A percentile compares a stretch with the other conserved stretches of the same genome.
These are phyloP conservation scores for Dendrocincla fuliginosa DNA, from an alignment of 2,797 vertebrate genomes.

Conservation along the genomic window DNA sequence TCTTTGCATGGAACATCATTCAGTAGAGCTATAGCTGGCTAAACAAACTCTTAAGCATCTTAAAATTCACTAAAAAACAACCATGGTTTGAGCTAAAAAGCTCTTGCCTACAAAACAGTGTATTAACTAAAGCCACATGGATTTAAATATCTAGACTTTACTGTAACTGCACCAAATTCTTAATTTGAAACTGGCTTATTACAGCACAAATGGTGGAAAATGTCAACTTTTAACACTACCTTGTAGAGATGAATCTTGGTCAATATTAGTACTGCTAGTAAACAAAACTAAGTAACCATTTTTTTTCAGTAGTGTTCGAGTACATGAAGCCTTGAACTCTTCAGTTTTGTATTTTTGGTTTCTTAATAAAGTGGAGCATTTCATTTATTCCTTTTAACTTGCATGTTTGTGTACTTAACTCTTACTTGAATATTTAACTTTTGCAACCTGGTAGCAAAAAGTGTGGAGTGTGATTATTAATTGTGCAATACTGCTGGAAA, in stretches of 20 bases:
- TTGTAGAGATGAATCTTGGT: conserved; percentile 45
- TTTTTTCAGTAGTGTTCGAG: conserved; percentile 59
- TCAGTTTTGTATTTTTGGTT: conserved; percentile 72
- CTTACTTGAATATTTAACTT: not conserved
- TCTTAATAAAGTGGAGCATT: conserved; percentile 73
- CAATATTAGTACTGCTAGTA: conserved; percentile 48
- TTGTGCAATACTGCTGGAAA: not conserved
- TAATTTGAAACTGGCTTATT: conserved; percentile 63
- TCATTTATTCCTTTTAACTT: conserved; percentile 67
- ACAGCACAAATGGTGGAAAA: conserved; percentile 53
- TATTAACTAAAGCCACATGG: not conserved
- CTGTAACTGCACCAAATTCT: conserved; percentile 64
- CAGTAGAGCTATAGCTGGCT: conserved; percentile 20
- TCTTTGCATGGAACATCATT: conserved; percentile 47
- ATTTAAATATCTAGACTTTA: conserved; percentile 21
- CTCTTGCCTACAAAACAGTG: not conserved
- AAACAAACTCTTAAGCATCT: not conserved
- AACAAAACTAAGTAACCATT: conserved; percentile 14
- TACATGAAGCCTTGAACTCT: conserved; percentile 58
- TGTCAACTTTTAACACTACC: conserved; percentile 51
- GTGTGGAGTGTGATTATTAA: accelerated
- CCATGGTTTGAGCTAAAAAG: not conserved
- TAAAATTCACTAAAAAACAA: not conserved
- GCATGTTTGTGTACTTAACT: conserved; percentile 29
- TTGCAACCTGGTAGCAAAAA: not conserved